phyloP scores from a whole-genome alignment of 2,888 invertebrate genomes.

The Rhogogaster chlorosoma region DNA sequence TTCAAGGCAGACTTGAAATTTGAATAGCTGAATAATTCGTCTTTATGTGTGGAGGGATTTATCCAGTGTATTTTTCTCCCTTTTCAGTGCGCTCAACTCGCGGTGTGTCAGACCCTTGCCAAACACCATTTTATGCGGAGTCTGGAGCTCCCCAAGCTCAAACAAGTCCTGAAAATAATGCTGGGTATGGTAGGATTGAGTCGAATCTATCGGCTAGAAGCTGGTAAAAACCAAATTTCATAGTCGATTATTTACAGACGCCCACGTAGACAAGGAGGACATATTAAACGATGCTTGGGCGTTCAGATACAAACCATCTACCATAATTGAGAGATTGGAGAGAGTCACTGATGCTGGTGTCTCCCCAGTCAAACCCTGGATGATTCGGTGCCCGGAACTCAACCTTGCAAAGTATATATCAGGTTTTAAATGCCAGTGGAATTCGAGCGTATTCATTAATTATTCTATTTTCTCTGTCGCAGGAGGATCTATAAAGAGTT shows the following conservation, averaged over 20 bases:
- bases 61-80: background rate
- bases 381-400: conserved; percentile 82
- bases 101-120: background rate
- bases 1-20: background rate
- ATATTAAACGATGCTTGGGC: conserved; percentile 84
- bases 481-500: conserved; percentile 74
- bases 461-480: conserved; percentile 52
- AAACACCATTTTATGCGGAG: conserved; percentile 16
- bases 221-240: background rate
- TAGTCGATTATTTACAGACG: conserved; percentile 73
- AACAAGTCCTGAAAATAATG: conserved; percentile 1
- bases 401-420: conserved; percentile 79
- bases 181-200: conserved; percentile 3
- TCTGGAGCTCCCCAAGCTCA: background rate
- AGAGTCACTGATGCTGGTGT: conserved; percentile 78
- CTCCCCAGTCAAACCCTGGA: conserved; percentile 83
- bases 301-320: conserved; percentile 81
- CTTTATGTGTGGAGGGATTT: background rate
- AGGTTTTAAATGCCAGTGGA: too few species aligned
- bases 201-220: background rate
- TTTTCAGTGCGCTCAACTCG: background rate
- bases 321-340: conserved; percentile 79
- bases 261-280: conserved; percentile 80
- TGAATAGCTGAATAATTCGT: background rate
- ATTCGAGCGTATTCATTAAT: background rate